Base-by-base conservation (phyloP, 1,140 invertebrate genomes). In the Euwallacea similis region DNA sequence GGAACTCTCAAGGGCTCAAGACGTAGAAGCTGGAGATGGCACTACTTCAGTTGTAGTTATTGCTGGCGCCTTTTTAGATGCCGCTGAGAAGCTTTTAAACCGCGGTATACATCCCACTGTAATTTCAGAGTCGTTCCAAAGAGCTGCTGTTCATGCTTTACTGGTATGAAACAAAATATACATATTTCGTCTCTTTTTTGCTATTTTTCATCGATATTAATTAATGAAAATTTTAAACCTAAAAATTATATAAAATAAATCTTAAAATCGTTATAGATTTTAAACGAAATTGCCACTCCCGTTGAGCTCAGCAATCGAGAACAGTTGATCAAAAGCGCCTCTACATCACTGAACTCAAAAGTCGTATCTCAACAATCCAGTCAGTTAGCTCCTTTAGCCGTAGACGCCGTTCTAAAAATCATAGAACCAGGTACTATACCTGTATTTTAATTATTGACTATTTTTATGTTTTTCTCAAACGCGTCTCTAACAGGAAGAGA, bases 1-100 rank as follows among this genome's bases (percentile, higher is more conserved):
- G 4, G 98, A 99, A 83, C 85, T 99, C 69, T 98, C 97, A 1
- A 94, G 98, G 79, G 97, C 98, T 41, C 98, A 99, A 86, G 98
- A 99, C 85, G 90, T 98, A 76, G 98, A 99, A 85, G 98, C 98
- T 78, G 98, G 98, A 64, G 98, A 99, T 87, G 98, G 98, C 58
- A 99, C 98, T 16, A 99, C 98, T 3, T 95, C 95, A 55, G 97
- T 99, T 64, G 96, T 98, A 44, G 93, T 99, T 16, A 89, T 99
- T 78, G 96, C 96, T 76, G 98, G 98, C 50, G 94, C 96, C 74
- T 81, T 99, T 13, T 83, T 99, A 15, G 96, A 99, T 85, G 95
- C 96, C 68, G 93, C 96, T 71, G 90, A 97, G 80, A 97, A 97
- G 80, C 84, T 99, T 0, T 83, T 99, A 33, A 87, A 89, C 60